Base-by-base conservation (phyloP, 2,797 vertebrate species). In the Microctenopoma stevenorrisi region DNA sequence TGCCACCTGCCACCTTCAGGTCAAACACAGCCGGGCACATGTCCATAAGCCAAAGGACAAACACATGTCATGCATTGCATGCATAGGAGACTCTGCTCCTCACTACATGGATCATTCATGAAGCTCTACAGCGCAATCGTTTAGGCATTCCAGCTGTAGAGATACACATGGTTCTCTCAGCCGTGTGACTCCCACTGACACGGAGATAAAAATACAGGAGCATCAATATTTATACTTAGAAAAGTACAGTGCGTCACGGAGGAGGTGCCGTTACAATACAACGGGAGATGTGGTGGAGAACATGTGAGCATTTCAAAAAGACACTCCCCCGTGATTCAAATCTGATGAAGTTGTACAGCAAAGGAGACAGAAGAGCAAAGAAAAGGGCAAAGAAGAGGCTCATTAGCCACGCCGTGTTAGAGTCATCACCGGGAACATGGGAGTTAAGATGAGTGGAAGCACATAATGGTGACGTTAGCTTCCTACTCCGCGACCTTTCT, bases 101-200 rank as follows among this genome's bases (percentile, higher is more conserved):
- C 59, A 62, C 44, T 65, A 7, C 81, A 84, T 86, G 54, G 81
- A 89, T 89, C 83, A 86, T 87, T 87, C 69, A 91, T 85, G 73
- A 81, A 25, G 57, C 60, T 72, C 55, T 9, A 14, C 52, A 18
- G 60, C 37, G 65, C 80, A 72, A 79, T 72, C 1, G 50, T 38
- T 57, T 16, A 15, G 46, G 72, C 54, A 22, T 14, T 43, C 55
- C 55, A 28, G 37, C 66, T 43, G 58, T 58, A 65, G 18, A 61
- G 50, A 72, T 5, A 18, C 47, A 16, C 11, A 7, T 7, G 28
- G 25, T 54, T 16, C 59, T 76, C 42, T 53, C 37, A 16, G 22
- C 26, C 1, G 48, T 67, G 65, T 0, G 33, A 61, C 40, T 67
- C 71, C 64, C 72, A 62, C 58, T 0, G 52, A 72, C 25, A 8